Conservation (phyloP, 2,797 vertebrate genomes). For the Mycteria americana region DNA sequence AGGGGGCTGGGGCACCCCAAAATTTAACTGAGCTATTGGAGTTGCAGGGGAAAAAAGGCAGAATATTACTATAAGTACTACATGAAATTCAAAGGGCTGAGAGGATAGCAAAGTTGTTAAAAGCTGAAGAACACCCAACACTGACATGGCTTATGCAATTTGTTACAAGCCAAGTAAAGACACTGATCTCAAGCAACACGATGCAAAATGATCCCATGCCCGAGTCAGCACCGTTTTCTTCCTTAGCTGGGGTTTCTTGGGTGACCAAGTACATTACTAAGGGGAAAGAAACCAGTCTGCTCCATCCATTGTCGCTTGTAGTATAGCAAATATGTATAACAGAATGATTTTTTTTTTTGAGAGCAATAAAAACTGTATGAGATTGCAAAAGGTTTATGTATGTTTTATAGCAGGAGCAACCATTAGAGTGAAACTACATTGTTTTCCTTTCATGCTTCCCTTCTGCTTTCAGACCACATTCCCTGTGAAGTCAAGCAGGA, state of each 20-base stretch:
- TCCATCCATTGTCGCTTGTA: neutral
- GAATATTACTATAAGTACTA: neutral
- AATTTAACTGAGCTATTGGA: neutral
- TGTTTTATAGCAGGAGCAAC: conserved; percentile 47
- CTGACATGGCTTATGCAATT: neutral
- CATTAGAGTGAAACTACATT: conserved; percentile 2
- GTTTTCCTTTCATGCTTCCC: neutral
- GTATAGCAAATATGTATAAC: neutral
- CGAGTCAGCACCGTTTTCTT: neutral
- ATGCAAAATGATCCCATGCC: neutral
- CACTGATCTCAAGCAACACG: neutral
- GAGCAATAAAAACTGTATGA: conserved; percentile 46
- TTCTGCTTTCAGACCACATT: conserved; percentile 8
- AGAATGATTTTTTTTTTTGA: neutral
- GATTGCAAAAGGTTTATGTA: conserved; percentile 32
- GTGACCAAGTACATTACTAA: neutral
- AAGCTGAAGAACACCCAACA: too few species aligned
- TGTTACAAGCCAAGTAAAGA: neutral
- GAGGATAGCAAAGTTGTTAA: neutral
- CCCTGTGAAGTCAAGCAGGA: conserved; percentile 11
- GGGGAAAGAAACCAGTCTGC: neutral
- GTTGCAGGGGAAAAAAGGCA: neutral
- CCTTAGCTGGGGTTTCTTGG: neutral
- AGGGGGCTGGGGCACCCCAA: neutral
- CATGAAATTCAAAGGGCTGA: neutral